phyloP scores from a whole-genome alignment of 2,888 invertebrate species.

The Deilephila porcellus region DNA sequence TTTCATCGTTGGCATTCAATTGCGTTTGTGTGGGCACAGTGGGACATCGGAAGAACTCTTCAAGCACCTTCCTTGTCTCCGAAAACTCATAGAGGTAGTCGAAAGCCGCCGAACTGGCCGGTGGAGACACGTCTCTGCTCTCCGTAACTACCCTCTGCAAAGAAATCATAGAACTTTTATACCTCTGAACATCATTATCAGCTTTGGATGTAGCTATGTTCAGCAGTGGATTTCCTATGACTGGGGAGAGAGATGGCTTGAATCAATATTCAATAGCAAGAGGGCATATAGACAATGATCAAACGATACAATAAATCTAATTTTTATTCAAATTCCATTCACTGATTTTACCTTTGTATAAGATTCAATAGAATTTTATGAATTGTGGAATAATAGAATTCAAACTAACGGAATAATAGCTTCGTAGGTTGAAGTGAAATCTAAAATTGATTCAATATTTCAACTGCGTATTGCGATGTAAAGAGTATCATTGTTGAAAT shows the following conservation, averaged over 20 bases:
- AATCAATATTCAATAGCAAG: too few species aligned
- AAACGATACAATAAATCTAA: too few species aligned
- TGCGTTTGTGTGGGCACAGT: constrained; percentile 74
- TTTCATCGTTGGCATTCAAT: constrained; percentile 66
- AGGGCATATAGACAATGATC: too few species aligned
- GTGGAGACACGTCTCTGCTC: constrained; percentile 76
- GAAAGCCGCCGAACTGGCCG: constrained; percentile 86
- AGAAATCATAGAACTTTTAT: not conserved
- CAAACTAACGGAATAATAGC: too few species aligned
- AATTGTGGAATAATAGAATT: too few species aligned
- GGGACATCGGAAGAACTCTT: constrained; percentile 95
- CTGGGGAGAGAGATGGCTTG: too few species aligned
- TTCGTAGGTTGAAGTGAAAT: too few species aligned
- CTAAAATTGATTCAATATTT: too few species aligned
- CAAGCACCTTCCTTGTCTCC: constrained; percentile 95
- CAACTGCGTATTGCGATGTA: not conserved
- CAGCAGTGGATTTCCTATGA: too few species aligned
- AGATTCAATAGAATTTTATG: not conserved
- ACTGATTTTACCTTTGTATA: not conserved
- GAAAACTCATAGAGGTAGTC: constrained; percentile 97
- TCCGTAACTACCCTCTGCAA: constrained; percentile 80
- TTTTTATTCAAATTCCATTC: too few species aligned
- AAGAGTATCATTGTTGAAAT: not conserved
- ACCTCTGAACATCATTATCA: too few species aligned
- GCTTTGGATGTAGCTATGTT: too few species aligned